Evolutionary conservation across 2,113 vertebrate species (phyloP).

Genomic region (Nicator chloris): DNA sequence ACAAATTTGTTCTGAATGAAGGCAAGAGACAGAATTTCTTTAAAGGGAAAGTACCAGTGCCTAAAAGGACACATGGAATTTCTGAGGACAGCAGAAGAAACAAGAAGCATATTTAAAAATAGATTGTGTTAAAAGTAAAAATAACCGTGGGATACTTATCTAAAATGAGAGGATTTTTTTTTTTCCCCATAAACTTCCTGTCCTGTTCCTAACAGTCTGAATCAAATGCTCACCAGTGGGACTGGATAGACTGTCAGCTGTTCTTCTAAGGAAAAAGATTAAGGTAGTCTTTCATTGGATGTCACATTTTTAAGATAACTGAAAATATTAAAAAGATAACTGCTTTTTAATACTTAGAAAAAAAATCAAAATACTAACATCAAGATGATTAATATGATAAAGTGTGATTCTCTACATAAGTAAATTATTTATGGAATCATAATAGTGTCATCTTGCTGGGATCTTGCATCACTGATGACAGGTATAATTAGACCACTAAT

Average conservation of each 20-base stretch:
- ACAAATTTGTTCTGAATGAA: not conserved
- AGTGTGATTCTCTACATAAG: not conserved
- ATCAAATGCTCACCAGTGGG: not conserved
- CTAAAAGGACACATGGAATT: not conserved
- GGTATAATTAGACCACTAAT: not conserved
- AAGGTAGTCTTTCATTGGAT: not conserved
- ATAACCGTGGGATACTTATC: constrained; percentile 41
- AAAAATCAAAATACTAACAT: not conserved
- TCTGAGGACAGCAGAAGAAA: constrained; percentile 33
- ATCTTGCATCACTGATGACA: not conserved
- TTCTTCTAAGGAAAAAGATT: not conserved
- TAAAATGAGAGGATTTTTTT: not conserved
- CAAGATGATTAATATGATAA: not conserved
- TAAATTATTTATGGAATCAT: not conserved
- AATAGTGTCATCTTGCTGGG: not conserved
- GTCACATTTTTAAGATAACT: not conserved
- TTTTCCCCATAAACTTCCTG: not conserved
- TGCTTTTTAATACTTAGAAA: not conserved
- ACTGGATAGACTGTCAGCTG: not conserved
- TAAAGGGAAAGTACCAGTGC: not conserved
- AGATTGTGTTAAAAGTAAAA: constrained; percentile 35
- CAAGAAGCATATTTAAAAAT: constrained; percentile 29
- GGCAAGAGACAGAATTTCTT: not conserved
- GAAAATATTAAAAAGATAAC: not conserved
- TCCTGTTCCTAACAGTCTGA: not conserved